phyloP scores from a whole-genome alignment of 1,140 invertebrate genomes.

The Cepaea nemoralis region DNA sequence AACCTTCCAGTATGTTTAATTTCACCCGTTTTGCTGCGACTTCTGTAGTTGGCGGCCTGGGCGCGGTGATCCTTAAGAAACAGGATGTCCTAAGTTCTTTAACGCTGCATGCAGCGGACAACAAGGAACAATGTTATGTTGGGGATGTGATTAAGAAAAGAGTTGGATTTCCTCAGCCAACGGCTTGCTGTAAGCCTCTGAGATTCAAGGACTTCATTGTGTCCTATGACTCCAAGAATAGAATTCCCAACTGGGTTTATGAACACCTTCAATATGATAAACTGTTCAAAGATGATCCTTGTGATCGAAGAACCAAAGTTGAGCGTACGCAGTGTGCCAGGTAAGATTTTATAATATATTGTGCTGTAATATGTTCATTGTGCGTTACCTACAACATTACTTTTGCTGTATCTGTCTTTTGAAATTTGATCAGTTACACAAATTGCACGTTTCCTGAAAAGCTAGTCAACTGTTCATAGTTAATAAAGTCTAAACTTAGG shows the following conservation, averaged over 20 bases:
- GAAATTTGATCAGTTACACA: too few species aligned
- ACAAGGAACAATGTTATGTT: slow-evolving; percentile 33
- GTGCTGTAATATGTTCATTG: too few species aligned
- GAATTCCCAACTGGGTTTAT: slow-evolving; percentile 40
- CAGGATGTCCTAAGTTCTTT: slow-evolving; percentile 12
- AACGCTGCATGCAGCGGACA: slow-evolving; percentile 26
- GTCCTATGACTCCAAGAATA: slow-evolving; percentile 36
- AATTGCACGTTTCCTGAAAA: too few species aligned
- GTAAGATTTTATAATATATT: background rate
- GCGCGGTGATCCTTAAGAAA: slow-evolving; percentile 3
- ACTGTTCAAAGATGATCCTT: slow-evolving; percentile 37
- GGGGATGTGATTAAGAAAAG: slow-evolving; percentile 45
- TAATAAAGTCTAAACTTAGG: too few species aligned
- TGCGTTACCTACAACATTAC: too few species aligned
- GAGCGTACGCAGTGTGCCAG: slow-evolving; percentile 19
- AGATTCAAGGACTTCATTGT: slow-evolving; percentile 42
- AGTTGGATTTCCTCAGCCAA: slow-evolving; percentile 41
- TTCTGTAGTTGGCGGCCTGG: slow-evolving; percentile 19
- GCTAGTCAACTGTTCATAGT: too few species aligned
- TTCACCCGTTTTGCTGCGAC: slow-evolving; percentile 18
- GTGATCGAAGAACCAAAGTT: slow-evolving; percentile 32
- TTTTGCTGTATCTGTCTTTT: too few species aligned
- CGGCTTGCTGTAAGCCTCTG: slow-evolving; percentile 46
- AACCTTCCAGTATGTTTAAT: background rate
- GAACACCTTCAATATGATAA: slow-evolving; percentile 30